Evolutionary conservation across 2,888 invertebrate genomes (phyloP).

Genomic region (Acronicta psi): DNA sequence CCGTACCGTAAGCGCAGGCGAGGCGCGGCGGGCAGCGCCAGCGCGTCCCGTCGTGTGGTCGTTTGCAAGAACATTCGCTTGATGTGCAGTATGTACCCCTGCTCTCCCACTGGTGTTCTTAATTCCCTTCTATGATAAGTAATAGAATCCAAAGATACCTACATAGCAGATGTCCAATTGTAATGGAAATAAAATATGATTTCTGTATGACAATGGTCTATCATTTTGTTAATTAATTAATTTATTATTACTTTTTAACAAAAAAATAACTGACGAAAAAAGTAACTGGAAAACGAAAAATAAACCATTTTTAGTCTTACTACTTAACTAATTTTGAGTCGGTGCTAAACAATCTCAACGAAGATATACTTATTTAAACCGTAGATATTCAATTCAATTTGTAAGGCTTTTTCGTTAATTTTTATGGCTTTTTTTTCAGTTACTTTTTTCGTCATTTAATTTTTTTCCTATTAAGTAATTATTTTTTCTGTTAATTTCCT

Average conservation of each 20-base stretch:
- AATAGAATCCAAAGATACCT: slow-evolving; percentile 83
- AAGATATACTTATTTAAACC: too few species aligned
- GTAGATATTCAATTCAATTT: too few species aligned
- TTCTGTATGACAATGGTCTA: slow-evolving; percentile 59
- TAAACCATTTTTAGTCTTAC: too few species aligned
- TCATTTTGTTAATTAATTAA: not conserved
- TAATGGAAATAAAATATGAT: slow-evolving; percentile 80
- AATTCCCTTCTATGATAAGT: slow-evolving; percentile 63
- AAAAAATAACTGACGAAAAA: too few species aligned
- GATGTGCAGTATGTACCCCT: slow-evolving; percentile 30
- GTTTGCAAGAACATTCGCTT: slow-evolving; percentile 9
- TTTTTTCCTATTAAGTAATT: too few species aligned
- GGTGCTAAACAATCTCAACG: too few species aligned
- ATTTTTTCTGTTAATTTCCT: too few species aligned
- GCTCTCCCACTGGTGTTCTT: slow-evolving; percentile 40
- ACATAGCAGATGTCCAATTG: slow-evolving; percentile 74
- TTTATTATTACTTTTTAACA: not conserved
- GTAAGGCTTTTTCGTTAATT: too few species aligned
- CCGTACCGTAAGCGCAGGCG: not conserved
- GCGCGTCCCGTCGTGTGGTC: not conserved
- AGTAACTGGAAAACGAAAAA: too few species aligned
- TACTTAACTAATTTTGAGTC: too few species aligned
- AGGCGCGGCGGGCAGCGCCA: not conserved
- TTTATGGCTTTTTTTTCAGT: too few species aligned
- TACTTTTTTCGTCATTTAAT: too few species aligned